Conservation (phyloP, 2,888 invertebrate genomes). For the Oscheius sp. region DNA sequence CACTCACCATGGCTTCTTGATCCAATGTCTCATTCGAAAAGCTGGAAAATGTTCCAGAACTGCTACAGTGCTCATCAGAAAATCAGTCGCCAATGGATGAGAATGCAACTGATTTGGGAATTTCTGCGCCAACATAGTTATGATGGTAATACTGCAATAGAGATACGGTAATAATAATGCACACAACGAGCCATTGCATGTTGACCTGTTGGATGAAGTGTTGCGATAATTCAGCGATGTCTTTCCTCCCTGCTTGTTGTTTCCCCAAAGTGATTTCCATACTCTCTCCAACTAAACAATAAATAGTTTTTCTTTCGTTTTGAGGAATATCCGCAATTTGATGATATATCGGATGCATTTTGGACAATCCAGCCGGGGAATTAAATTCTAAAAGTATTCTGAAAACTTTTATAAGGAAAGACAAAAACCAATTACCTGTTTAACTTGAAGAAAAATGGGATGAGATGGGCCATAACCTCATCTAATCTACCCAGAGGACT, state of each 20-base stretch:
- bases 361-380: constrained; percentile 24
- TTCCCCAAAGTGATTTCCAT: constrained; percentile 29
- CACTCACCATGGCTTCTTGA: constrained; percentile 46
- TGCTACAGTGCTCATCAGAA: constrained; percentile 34
- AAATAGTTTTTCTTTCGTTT: constrained; percentile 51
- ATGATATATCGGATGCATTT: constrained; percentile 45
- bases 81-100: constrained; percentile 20
- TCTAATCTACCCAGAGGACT: constrained; percentile 48
- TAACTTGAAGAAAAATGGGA: constrained; percentile 48
- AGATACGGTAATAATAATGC: neutral
- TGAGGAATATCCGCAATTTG: constrained; percentile 46
- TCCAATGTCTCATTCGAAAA: constrained; percentile 51
- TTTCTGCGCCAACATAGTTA: constrained; percentile 10
- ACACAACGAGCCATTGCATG: constrained; percentile 22
- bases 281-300: constrained; percentile 41
- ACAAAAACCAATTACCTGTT: constrained; percentile 30
- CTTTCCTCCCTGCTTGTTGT: constrained; percentile 16
- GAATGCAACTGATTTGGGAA: constrained; percentile 12
- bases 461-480: constrained; percentile 38
- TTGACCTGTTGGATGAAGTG: constrained; percentile 24
- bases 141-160: constrained; percentile 13
- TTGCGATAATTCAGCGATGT: constrained; percentile 25
- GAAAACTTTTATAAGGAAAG: neutral
- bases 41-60: constrained; percentile 39
- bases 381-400: constrained; percentile 41